Conservation (phyloP, 2,113 vertebrate species). For the Brachyistius frenatus region DNA sequence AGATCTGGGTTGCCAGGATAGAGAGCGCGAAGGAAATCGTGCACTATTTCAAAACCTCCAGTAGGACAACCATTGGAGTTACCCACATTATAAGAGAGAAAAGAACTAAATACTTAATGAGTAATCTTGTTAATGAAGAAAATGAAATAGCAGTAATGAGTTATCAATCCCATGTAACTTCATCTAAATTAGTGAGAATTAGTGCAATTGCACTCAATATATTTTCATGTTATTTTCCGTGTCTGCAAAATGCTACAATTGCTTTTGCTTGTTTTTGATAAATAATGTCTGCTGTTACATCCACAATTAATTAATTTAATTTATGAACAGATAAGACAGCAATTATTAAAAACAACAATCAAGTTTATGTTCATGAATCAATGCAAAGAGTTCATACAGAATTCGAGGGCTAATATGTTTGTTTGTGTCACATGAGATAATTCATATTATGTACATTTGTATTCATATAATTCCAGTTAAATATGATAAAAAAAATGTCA, state of each 20-base stretch:
- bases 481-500: too few species aligned
- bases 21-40: background rate
- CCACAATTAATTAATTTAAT: too few species aligned
- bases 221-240: background rate
- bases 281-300: too few species aligned
- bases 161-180: background rate
- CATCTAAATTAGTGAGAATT: background rate
- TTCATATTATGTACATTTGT: too few species aligned
- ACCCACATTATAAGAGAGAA: background rate
- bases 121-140: background rate
- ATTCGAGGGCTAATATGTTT: too few species aligned
- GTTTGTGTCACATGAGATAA: too few species aligned
- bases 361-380: background rate
- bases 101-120: constrained; percentile 2
- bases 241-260: too few species aligned
- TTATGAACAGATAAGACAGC: too few species aligned
- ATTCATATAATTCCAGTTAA: too few species aligned
- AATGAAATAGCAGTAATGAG: background rate
- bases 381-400: too few species aligned
- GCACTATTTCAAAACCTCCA: constrained; percentile 34
- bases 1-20: constrained; percentile 40
- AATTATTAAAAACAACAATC: too few species aligned
- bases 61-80: background rate
- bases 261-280: too few species aligned
- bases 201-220: background rate